Evolutionary conservation across 2,113 vertebrate genomes (phyloP).

Genomic region (Lathamus discolor): DNA sequence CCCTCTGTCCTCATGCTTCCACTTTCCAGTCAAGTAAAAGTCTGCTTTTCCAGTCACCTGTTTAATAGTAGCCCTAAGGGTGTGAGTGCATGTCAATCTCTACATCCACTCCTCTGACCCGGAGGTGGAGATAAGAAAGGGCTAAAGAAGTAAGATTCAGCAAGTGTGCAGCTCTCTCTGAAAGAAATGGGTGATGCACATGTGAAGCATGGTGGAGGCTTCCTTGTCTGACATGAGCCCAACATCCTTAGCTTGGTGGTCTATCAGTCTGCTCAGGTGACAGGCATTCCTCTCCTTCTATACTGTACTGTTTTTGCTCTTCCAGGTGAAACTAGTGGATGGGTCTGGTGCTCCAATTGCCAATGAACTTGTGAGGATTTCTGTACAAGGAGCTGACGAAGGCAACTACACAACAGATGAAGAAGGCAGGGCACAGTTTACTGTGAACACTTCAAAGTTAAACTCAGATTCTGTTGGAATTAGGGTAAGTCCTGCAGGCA

Average conservation of each 20-base stretch:
- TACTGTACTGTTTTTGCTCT: neutral
- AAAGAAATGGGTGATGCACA: neutral
- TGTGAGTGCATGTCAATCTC: neutral
- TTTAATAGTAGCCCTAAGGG: neutral
- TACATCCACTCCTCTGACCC: neutral
- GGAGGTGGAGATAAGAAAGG: neutral
- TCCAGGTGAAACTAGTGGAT: conserved; percentile 71
- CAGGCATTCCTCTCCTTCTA: neutral
- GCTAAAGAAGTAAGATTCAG: neutral
- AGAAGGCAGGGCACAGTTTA: conserved; percentile 63
- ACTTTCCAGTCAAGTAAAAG: neutral
- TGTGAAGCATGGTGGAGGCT: neutral
- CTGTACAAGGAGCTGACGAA: neutral
- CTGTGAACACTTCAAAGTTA: conserved; percentile 41
- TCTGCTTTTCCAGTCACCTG: neutral
- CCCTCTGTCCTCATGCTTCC: neutral
- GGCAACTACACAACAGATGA: conserved; percentile 68
- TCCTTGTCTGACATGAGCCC: neutral
- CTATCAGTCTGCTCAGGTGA: neutral
- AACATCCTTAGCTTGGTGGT: neutral
- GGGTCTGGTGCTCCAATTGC: conserved; percentile 56
- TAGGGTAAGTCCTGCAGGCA: conserved; percentile 46
- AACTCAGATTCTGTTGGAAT: neutral
- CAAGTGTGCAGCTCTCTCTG: neutral
- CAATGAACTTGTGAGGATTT: conserved; percentile 60